These are phyloP conservation scores for Strix uralensis DNA, from an alignment of 2,113 vertebrate species.

Conservation along the genomic window DNA sequence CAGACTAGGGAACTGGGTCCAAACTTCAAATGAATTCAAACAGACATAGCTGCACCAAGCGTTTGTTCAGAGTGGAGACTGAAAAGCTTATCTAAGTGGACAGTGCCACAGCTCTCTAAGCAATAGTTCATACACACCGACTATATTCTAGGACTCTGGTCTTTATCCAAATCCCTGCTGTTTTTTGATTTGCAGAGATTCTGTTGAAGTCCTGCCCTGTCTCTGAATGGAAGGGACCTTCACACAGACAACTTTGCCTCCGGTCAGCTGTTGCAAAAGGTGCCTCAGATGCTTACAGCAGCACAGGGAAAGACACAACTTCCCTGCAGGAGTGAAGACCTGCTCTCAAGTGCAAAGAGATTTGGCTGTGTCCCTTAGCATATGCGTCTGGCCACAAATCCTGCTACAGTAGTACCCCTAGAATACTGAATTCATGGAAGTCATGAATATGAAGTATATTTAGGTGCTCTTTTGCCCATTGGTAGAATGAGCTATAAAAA, in stretches of 20 bases:
- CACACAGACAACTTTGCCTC: neutral
- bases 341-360: neutral
- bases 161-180: neutral
- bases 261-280: neutral
- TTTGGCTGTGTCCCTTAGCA: neutral
- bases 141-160: neutral
- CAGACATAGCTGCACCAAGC: neutral
- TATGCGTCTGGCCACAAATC: neutral
- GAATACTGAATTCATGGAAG: neutral
- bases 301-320: neutral
- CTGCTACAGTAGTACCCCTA: neutral
- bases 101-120: neutral
- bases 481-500: neutral
- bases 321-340: neutral
- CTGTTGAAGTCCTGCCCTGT: neutral
- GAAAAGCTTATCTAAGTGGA: neutral
- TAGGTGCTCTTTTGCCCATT: neutral
- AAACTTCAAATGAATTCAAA: neutral
- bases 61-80: neutral
- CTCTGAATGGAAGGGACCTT: neutral
- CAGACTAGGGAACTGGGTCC: neutral
- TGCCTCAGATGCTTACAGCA: neutral
- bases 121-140: neutral
- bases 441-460: neutral
- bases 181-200: neutral